Conservation (phyloP, 2,888 invertebrate genomes). For the Yponomeuta sedellus region DNA sequence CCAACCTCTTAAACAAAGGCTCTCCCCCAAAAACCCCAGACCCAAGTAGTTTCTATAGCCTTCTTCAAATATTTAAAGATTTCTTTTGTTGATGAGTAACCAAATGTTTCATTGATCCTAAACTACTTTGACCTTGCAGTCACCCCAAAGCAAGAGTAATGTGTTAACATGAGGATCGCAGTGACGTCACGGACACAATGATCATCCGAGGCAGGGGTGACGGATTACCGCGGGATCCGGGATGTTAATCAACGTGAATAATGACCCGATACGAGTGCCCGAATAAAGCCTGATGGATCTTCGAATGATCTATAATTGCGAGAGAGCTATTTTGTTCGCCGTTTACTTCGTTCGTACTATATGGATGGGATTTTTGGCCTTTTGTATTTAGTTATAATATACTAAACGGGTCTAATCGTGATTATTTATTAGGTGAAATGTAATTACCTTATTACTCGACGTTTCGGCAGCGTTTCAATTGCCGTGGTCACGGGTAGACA, state of each 20-base stretch:
- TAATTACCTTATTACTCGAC: too few species aligned
- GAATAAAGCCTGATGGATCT: conserved; percentile 37
- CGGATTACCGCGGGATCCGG: conserved; percentile 29
- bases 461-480: too few species aligned
- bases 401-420: too few species aligned
- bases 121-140: neutral
- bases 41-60: too few species aligned
- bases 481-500: too few species aligned
- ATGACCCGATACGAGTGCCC: conserved; percentile 36
- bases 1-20: too few species aligned
- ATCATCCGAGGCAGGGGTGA: conserved; percentile 8
- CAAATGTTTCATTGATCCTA: neutral
- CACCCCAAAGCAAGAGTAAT: neutral
- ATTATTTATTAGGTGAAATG: too few species aligned
- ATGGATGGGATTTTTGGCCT: neutral
- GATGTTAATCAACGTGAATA: conserved; percentile 48
- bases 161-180: neutral
- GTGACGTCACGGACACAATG: conserved; percentile 1
- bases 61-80: too few species aligned
- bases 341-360: neutral
- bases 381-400: too few species aligned
- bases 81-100: too few species aligned
- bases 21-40: too few species aligned
- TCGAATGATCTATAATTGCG: conserved; percentile 13
- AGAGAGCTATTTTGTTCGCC: neutral